These are phyloP conservation scores for Orycteropus afer DNA, from an alignment of 2,113 vertebrate species.

Conservation along the genomic window DNA sequence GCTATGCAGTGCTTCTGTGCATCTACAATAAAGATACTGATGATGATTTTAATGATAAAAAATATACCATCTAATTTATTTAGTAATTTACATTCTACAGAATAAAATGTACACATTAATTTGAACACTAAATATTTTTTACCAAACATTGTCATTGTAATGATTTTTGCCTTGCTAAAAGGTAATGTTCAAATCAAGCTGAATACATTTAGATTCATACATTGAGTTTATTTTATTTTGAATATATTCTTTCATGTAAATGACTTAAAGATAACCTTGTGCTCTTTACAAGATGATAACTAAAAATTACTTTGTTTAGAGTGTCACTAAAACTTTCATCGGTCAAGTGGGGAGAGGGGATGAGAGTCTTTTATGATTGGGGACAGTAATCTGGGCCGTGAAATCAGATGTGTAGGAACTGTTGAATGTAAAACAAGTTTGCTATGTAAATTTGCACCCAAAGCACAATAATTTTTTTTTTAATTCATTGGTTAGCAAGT, in stretches of 20 bases:
- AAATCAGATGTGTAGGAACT: no score
- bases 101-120: background rate
- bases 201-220: background rate
- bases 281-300: background rate
- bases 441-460: no score
- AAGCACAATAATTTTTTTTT: no score
- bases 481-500: background rate
- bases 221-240: background rate
- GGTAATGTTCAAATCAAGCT: background rate
- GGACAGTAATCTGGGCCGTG: no score
- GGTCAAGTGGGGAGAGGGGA: no score
- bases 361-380: no score
- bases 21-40: background rate
- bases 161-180: slow-evolving; percentile 7
- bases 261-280: background rate
- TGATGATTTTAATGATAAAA: background rate
- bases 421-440: no score
- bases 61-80: background rate
- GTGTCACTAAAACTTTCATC: background rate
- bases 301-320: background rate
- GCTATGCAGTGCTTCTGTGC: background rate
- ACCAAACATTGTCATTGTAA: background rate
- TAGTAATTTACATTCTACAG: slow-evolving; percentile 9
- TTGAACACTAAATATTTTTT: background rate
- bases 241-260: background rate